Conservation (phyloP, 2,113 vertebrate genomes). For the Limanda limanda region DNA sequence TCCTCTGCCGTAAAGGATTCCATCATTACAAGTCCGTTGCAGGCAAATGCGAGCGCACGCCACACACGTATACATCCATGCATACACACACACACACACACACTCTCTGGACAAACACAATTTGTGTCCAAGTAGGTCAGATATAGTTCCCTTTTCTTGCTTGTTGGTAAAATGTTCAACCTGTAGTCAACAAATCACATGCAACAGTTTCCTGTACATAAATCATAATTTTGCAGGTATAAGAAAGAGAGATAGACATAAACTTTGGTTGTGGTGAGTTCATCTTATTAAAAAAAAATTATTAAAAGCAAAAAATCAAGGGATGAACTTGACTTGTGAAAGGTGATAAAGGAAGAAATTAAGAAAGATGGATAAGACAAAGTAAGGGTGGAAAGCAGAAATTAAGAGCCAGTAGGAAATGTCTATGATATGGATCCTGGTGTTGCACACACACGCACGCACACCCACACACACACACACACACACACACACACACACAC, state of each 20-base stretch:
- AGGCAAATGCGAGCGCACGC: constrained; percentile 21
- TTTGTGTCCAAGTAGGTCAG: constrained; percentile 64
- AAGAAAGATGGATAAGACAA: too few species aligned
- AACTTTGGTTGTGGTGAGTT: too few species aligned
- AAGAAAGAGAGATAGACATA: neutral
- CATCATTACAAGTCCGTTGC: constrained; percentile 54
- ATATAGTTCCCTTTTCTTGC: constrained; percentile 31
- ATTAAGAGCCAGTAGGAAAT: too few species aligned
- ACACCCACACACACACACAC: too few species aligned
- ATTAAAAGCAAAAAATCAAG: neutral
- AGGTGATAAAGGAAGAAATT: neutral
- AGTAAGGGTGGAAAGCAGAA: too few species aligned
- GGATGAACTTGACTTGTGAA: neutral
- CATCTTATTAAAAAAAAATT: too few species aligned
- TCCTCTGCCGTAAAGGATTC: constrained; percentile 62
- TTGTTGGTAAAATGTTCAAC: constrained; percentile 23
- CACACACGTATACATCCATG: constrained; percentile 27
- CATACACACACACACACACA: constrained; percentile 27
- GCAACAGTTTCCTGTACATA: neutral
- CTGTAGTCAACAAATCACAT: constrained; percentile 29
- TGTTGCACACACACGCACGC: too few species aligned
- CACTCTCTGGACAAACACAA: constrained; percentile 24
- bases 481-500: too few species aligned
- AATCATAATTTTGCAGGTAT: neutral
- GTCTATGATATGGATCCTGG: too few species aligned